Conservation (phyloP, 2,797 vertebrate species). For the Megaceryle alcyon region DNA sequence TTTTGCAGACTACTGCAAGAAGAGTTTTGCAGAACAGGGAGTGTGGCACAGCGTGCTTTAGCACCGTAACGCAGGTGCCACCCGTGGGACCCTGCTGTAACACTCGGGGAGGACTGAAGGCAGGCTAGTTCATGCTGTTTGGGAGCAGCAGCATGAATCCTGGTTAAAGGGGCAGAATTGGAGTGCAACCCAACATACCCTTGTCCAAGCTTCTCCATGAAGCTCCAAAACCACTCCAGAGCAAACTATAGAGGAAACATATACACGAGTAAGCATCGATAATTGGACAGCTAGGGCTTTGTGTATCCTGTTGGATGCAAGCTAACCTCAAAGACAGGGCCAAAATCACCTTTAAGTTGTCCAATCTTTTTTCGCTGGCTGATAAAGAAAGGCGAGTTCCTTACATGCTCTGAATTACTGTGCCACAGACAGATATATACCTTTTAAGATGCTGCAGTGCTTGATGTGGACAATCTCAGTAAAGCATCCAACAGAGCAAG, state of each 20-base stretch:
- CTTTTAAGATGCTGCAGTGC: neutral
- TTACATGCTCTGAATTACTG: neutral
- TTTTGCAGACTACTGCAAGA: neutral
- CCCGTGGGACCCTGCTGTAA: neutral
- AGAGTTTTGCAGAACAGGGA: neutral
- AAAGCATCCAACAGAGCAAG: neutral
- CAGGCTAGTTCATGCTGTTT: neutral
- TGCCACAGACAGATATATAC: neutral
- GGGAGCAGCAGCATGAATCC: neutral
- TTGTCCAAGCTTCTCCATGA: constrained; percentile 53
- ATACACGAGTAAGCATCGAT: neutral
- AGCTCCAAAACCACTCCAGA: constrained; percentile 55
- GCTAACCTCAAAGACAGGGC: neutral
- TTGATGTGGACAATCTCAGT: neutral
- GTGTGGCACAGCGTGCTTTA: neutral
- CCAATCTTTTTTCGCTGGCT: neutral
- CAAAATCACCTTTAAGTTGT: neutral
- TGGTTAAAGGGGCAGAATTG: neutral
- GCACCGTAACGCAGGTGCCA: neutral
- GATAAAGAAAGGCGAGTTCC: neutral
- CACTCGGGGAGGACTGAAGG: neutral
- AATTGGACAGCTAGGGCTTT: neutral
- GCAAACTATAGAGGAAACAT: constrained; percentile 33
- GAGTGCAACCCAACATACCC: constrained; percentile 3
- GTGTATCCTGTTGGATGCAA: neutral